Conservation (phyloP, 2,888 invertebrate genomes). For the Argyra leucocephala region DNA sequence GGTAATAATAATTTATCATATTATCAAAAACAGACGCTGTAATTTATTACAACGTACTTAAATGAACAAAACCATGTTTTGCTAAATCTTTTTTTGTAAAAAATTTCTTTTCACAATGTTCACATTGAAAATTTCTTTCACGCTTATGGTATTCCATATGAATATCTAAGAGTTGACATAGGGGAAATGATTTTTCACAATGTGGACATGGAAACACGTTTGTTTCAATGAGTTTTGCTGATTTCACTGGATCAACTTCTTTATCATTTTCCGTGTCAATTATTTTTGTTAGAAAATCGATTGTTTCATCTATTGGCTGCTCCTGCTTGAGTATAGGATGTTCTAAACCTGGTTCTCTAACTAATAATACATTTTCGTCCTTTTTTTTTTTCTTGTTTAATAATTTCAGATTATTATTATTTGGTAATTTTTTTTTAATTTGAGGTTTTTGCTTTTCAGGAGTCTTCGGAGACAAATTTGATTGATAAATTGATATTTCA, state of each 20-base stretch:
- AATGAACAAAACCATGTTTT: conserved; percentile 55
- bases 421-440: not conserved
- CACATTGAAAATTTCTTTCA: conserved; percentile 52
- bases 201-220: conserved; percentile 56
- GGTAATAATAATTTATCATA: not conserved
- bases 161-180: conserved; percentile 57
- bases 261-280: conserved; percentile 30
- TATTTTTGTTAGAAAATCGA: conserved; percentile 41
- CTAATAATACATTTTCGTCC: conserved; percentile 34
- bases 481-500: conserved; percentile 5
- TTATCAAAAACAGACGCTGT: no score
- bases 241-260: conserved; percentile 24
- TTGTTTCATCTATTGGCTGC: conserved; percentile 37
- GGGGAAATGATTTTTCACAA: conserved; percentile 61
- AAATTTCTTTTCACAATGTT: conserved; percentile 53
- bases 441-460: conserved; percentile 9
- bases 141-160: conserved; percentile 57
- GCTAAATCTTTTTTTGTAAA: conserved; percentile 60
- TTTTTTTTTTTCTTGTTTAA: conserved; percentile 40
- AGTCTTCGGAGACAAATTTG: conserved; percentile 17
- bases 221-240: conserved; percentile 46
- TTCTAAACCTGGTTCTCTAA: conserved; percentile 36
- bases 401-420: conserved; percentile 30
- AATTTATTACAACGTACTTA: conserved; percentile 32
- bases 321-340: conserved; percentile 35